These are phyloP conservation scores for Papilio machaon DNA, from an alignment of 1,140 invertebrate species.

Conservation along the genomic window DNA sequence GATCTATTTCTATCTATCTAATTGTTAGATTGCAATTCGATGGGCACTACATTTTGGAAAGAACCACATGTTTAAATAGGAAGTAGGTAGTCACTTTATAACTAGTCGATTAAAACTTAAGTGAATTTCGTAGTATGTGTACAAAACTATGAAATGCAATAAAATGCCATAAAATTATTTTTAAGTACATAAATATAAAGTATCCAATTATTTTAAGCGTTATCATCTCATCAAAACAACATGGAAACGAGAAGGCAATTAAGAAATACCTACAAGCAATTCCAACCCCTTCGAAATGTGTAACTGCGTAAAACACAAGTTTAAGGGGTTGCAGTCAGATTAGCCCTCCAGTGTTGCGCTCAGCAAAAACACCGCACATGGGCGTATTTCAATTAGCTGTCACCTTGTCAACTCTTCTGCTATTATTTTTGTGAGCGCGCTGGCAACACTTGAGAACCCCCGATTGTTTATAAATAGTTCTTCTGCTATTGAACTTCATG, in stretches of 20 bases:
- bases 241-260: slow-evolving; percentile 43
- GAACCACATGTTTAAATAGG: not conserved
- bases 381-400: slow-evolving; percentile 80
- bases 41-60: not conserved
- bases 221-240: slow-evolving; percentile 14
- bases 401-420: slow-evolving; percentile 74
- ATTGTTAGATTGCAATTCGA: no score
- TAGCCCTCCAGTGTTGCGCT: slow-evolving; percentile 66
- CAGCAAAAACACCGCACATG: slow-evolving; percentile 77
- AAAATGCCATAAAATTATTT: not conserved
- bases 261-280: slow-evolving; percentile 50
- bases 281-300: slow-evolving; percentile 50
- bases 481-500: slow-evolving; percentile 26
- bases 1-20: no score
- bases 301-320: slow-evolving; percentile 52
- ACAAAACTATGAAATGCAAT: not conserved
- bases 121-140: not conserved
- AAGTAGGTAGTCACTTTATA: not conserved
- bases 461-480: slow-evolving; percentile 47
- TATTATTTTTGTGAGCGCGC: slow-evolving; percentile 52
- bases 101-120: not conserved
- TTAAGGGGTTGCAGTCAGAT: slow-evolving; percentile 65
- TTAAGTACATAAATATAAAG: slow-evolving; percentile 13
- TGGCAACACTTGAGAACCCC: slow-evolving; percentile 39
- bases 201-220: not conserved